Evolutionary conservation across 2,797 vertebrate species (phyloP).

Genomic region (Smutsia gigantea): DNA sequence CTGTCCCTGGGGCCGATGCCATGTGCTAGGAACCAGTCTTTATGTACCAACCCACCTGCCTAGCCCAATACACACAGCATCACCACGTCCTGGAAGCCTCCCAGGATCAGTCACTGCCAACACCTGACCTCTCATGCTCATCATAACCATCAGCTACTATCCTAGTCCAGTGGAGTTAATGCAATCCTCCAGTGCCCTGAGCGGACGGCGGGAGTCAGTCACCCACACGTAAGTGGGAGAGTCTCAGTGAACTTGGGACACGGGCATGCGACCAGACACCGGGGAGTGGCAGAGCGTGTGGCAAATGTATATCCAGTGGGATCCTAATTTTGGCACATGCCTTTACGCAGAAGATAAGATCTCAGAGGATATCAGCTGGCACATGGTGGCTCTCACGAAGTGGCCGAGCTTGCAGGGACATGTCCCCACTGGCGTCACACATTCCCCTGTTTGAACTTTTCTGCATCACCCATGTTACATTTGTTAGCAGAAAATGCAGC

Average conservation of each 20-base stretch:
- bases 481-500: neutral
- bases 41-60: neutral
- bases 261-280: rapidly evolving
- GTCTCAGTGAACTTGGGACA: neutral
- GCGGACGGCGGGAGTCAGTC: neutral
- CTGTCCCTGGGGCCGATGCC: neutral
- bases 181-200: rapidly evolving
- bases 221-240: neutral
- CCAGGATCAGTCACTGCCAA: neutral
- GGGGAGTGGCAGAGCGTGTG: rapidly evolving
- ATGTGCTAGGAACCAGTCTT: neutral
- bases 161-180: rapidly evolving
- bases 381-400: rapidly evolving
- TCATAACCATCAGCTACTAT: neutral
- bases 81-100: neutral
- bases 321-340: neutral
- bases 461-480: rapidly evolving
- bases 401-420: neutral
- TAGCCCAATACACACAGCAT: rapidly evolving
- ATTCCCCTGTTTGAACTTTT: neutral
- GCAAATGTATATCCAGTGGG: rapidly evolving
- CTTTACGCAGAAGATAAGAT: rapidly evolving
- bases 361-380: rapidly evolving
- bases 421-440: neutral
- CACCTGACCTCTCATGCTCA: rapidly evolving